Conservation (phyloP, 2,888 invertebrate genomes). For the Drosophila lutescens region DNA sequence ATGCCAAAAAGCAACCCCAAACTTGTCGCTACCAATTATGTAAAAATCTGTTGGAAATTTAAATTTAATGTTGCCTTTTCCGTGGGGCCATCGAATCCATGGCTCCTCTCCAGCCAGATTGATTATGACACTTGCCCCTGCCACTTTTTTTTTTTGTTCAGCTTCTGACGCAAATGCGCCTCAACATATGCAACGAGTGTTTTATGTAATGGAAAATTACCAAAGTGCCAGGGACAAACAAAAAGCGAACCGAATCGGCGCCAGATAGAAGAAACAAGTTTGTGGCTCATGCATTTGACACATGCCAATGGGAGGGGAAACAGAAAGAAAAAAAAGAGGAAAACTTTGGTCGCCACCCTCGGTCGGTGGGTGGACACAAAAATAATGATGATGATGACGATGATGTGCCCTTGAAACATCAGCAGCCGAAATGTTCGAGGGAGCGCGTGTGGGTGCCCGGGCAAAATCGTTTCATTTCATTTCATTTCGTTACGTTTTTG, state of each 20-base stretch:
- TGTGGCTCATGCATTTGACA: constrained; percentile 73
- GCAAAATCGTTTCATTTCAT: constrained; percentile 29
- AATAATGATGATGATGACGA: constrained; percentile 24
- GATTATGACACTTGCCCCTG: constrained; percentile 55
- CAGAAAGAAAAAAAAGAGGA: not conserved
- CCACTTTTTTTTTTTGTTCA: not conserved
- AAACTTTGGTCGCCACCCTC: constrained; percentile 30
- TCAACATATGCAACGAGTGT: constrained; percentile 28
- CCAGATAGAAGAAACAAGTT: constrained; percentile 42
- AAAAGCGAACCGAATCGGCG: constrained; percentile 53
- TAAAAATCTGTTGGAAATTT: constrained; percentile 38
- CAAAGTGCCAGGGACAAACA: constrained; percentile 27
- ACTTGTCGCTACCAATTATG: constrained; percentile 40
- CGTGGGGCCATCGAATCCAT: not conserved
- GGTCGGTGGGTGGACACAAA: constrained; percentile 22
- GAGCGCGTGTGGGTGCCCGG: constrained; percentile 25
- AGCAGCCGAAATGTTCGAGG: constrained; percentile 21
- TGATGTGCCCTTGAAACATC: constrained; percentile 70
- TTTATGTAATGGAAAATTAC: constrained; percentile 69
- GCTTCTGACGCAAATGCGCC: constrained; percentile 66
- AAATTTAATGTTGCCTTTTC: constrained; percentile 13
- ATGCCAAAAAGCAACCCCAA: constrained; percentile 18
- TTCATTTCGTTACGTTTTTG: constrained; percentile 20
- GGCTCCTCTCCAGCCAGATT: constrained; percentile 41
- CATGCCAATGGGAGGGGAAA: constrained; percentile 45